Evolutionary conservation across 2,113 vertebrate genomes (phyloP).

Genomic region (Hydrolagus affinis): DNA sequence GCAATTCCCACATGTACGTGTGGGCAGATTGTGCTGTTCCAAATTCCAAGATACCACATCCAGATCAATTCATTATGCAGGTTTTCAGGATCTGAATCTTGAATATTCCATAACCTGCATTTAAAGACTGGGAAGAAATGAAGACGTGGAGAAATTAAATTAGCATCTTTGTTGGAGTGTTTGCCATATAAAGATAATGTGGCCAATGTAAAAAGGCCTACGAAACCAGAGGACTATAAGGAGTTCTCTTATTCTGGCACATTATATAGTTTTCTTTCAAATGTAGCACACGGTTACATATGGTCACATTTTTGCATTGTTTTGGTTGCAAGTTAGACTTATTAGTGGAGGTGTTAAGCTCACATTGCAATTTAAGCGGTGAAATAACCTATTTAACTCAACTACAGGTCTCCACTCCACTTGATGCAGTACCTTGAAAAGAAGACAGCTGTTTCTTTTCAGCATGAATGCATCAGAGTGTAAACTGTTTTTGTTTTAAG

Average conservation of each 20-base stretch:
- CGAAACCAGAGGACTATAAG: too few species aligned
- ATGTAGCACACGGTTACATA: too few species aligned
- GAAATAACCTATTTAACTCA: slow-evolving; percentile 6
- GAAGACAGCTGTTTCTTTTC: slow-evolving; percentile 3
- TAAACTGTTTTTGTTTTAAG: background rate
- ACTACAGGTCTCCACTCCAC: background rate
- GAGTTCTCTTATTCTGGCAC: too few species aligned
- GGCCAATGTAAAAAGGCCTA: too few species aligned
- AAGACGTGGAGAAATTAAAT: background rate
- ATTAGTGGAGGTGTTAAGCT: background rate
- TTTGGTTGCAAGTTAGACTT: background rate
- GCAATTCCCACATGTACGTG: background rate
- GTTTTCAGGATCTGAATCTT: background rate
- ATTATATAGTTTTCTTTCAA: too few species aligned
- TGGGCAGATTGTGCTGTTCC: background rate
- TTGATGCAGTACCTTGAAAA: slow-evolving; percentile 15
- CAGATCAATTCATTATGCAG: background rate
- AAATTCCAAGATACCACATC: background rate
- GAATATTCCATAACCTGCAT: background rate
- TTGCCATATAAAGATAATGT: too few species aligned
- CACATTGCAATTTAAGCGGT: background rate
- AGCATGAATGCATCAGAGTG: background rate
- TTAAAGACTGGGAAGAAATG: background rate
- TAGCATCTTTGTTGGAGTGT: background rate
- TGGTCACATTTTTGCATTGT: background rate